A percentile compares a stretch with the other conserved stretches of the same genome.
phyloP scores from a whole-genome alignment of 2,797 vertebrate genomes.

The Protosalanx chinensis region DNA sequence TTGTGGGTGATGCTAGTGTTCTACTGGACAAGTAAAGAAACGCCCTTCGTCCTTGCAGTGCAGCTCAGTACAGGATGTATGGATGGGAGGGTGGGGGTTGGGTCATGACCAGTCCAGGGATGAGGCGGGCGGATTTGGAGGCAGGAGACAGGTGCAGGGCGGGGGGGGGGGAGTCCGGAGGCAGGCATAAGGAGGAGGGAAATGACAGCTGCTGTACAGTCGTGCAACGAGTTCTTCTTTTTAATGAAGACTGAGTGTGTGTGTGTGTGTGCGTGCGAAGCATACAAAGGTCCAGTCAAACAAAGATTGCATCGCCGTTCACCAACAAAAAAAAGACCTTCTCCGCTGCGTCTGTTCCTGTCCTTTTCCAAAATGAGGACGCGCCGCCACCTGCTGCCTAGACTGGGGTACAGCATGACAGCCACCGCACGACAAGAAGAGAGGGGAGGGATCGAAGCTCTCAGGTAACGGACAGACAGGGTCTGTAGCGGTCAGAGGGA shows the following conservation, averaged over 20 bases:
- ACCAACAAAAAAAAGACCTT: background rate
- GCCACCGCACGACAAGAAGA: background rate
- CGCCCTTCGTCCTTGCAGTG: slow-evolving; percentile 15
- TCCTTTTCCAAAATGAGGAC: background rate
- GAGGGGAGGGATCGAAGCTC: slow-evolving; percentile 16
- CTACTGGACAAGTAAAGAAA: slow-evolving; percentile 30
- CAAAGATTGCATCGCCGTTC: slow-evolving; percentile 8
- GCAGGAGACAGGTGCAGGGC: background rate
- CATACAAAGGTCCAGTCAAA: slow-evolving; percentile 16
- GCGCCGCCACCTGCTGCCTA: slow-evolving; percentile 44
- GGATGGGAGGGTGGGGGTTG: background rate
- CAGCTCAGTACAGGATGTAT: slow-evolving; percentile 11
- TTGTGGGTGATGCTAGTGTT: slow-evolving; percentile 25
- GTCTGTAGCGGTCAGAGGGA: slow-evolving; percentile 47
- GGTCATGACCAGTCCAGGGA: background rate
- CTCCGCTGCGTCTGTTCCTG: slow-evolving; percentile 12
- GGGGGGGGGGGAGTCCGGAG: background rate
- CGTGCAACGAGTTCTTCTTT: slow-evolving; percentile 17
- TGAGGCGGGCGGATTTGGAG: background rate
- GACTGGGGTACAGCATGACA: slow-evolving; percentile 29
- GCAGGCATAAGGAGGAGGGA: slow-evolving; percentile 10
- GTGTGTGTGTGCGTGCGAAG: slow-evolving; percentile 21
- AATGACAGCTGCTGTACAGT: slow-evolving; percentile 23
- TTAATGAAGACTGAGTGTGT: slow-evolving; percentile 10
- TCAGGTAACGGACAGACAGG: slow-evolving; percentile 34